Conservation (phyloP, 2,888 invertebrate species). For the Oxystoma pomonae region DNA sequence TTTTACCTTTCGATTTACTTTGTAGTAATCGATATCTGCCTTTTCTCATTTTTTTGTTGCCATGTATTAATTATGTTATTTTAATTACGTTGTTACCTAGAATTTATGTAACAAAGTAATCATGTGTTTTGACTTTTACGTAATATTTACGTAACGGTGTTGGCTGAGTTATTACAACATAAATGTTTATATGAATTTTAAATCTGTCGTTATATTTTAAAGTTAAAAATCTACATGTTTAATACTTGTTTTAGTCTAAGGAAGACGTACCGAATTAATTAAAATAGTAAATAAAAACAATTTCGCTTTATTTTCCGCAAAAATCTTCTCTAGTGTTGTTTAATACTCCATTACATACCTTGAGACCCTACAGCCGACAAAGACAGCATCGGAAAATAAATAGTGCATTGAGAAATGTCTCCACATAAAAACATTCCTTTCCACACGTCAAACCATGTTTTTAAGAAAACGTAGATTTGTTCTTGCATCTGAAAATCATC, state of each 20-base stretch:
- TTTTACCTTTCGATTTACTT: no score
- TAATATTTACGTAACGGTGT: no score
- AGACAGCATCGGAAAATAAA: conserved; percentile 57
- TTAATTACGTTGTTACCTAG: no score
- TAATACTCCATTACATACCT: conserved; percentile 36
- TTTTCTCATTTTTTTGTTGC: no score
- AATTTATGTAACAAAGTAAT: no score
- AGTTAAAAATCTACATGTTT: not conserved
- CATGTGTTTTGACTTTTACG: no score
- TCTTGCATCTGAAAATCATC: conserved; percentile 43
- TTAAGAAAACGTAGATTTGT: conserved; percentile 42
- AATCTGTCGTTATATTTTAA: no score
- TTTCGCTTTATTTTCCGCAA: not conserved
- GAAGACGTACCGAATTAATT: not conserved
- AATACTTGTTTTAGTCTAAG: not conserved
- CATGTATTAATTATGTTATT: no score
- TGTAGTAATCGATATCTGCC: no score
- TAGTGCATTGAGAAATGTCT: conserved; percentile 55
- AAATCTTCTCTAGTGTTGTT: not conserved
- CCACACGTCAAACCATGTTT: conserved; percentile 53
- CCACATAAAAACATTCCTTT: conserved; percentile 52
- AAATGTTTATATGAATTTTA: no score
- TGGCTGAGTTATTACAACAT: no score
- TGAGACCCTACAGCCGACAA: conserved; percentile 55
- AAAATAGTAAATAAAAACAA: not conserved